Base-by-base conservation (phyloP, 2,113 vertebrate species). In the Aix galericulata region DNA sequence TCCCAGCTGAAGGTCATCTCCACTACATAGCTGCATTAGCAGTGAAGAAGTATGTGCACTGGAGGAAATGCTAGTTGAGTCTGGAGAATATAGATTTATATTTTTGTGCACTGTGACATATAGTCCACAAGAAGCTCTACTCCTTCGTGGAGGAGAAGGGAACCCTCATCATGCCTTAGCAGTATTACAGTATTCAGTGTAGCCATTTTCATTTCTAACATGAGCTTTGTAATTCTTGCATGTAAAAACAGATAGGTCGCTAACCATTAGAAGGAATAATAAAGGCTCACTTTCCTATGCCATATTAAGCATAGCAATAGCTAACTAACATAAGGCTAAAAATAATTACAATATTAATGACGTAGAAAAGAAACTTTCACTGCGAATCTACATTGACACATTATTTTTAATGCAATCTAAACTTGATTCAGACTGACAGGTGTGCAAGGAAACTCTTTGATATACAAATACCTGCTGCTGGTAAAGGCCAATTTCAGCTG, bases 381-480 rank as follows among this genome's bases (percentile, higher is more conserved):
- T 76, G 78, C 50, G 77, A 94, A 89, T 91, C 40, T 40, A 40
- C 40, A 13, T 40, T 40, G 40, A 40, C 40, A 40, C 5, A 11
- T 40, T 40, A 40, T 40, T 40, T 40, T 40, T 40, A 40, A 40
- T 40, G 40, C 40, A 91, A 90, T 50, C 44, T 66, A 48, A 79
- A 73, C 58, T 94, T 50, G 73, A 87, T 91, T 80, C 55, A 82
- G 53, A 53, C 48, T 67, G 82, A 42, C 34, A 91, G 76, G 14
- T 75, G 77, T 89, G 46, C 50, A 92, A 55, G 55, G 66, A 77
- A 32, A 53, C 74, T 91, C 77, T 96, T 97, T 96, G 94, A 96
- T 96, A 93, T 96, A 96, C 92, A 96, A 93, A 93, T 95, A 92
- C 79, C 62, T 82, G 58, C 86, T 62, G 50, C 83, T 95, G 74